Evolutionary conservation across 2,113 vertebrate genomes (phyloP).

Genomic region (Brachyhypopomus gauderio): DNA sequence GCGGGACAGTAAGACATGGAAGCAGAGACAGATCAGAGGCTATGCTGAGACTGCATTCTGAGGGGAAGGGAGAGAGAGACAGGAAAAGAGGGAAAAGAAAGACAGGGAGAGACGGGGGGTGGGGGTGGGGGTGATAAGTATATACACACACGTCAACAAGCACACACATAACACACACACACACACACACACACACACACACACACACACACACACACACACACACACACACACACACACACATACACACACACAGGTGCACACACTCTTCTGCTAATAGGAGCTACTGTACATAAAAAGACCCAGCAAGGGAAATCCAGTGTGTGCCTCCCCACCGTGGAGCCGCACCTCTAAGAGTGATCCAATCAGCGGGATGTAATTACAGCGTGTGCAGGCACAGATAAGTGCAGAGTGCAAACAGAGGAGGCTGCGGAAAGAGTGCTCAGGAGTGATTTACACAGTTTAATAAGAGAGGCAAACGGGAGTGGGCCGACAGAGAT

Average conservation of each 20-base stretch:
- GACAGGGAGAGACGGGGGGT: neutral
- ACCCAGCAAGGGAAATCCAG: neutral
- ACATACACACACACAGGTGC: too few species aligned
- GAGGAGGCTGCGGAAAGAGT: conserved; percentile 1
- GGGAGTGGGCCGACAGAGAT: conserved; percentile 30
- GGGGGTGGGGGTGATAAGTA: neutral
- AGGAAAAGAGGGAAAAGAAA: neutral
- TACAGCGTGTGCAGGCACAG: conserved; percentile 18
- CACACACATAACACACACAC: too few species aligned
- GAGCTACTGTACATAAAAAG: too few species aligned
- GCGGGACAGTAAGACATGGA: neutral
- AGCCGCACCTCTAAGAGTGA: conserved; percentile 27
- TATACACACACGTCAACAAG: too few species aligned
- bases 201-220: too few species aligned
- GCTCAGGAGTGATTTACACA: conserved; percentile 40
- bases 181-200: too few species aligned
- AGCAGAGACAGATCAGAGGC: conserved; percentile 4
- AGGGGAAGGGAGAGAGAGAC: neutral
- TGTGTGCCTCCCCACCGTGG: neutral
- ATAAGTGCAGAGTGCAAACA: conserved; percentile 41
- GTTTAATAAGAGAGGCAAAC: conserved; percentile 47
- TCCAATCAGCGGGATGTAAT: conserved; percentile 43
- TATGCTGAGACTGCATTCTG: neutral
- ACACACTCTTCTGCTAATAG: too few species aligned
- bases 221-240: too few species aligned